A percentile compares a stretch with the other conserved stretches of the same genome.
phyloP scores from a whole-genome alignment of 2,113 vertebrate genomes.

The Aix galericulata region DNA sequence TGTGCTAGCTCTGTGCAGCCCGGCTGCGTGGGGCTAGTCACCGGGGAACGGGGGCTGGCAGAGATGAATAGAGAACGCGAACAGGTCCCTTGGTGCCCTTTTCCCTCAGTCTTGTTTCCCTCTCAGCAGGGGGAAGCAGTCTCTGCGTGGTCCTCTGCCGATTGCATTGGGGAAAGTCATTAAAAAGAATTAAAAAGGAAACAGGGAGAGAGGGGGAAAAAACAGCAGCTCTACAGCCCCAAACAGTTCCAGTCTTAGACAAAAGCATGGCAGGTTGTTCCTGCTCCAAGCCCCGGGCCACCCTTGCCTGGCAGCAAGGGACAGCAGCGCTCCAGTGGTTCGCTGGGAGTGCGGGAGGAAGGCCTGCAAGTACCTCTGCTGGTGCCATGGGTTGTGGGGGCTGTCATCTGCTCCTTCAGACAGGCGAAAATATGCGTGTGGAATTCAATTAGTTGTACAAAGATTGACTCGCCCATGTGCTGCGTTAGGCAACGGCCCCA shows the following conservation, averaged over 20 bases:
- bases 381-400: not conserved
- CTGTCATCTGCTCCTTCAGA: not conserved
- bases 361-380: not conserved
- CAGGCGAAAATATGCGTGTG: not conserved
- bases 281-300: not conserved
- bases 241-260: conserved; percentile 56
- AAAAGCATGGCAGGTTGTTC: conserved; percentile 54
- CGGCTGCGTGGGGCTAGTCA: conserved; percentile 23
- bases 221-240: not conserved
- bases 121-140: conserved; percentile 67
- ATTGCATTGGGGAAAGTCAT: conserved; percentile 50
- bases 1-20: conserved; percentile 27
- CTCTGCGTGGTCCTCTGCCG: conserved; percentile 47
- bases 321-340: not conserved
- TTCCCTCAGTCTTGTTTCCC: conserved; percentile 70
- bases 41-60: conserved; percentile 37
- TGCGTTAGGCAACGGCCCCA: not conserved
- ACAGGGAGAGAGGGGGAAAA: not conserved
- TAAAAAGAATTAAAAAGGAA: conserved; percentile 71
- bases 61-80: conserved; percentile 62
- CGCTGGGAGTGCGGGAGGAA: not conserved
- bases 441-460: not conserved
- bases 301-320: not conserved
- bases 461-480: not conserved
- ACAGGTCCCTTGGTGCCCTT: conserved; percentile 70